Percentiles rank a stretch among this genome's conserved stretches.
phyloP scores from a whole-genome alignment of 2,113 vertebrate species.

The Amblyornis subalaris region DNA sequence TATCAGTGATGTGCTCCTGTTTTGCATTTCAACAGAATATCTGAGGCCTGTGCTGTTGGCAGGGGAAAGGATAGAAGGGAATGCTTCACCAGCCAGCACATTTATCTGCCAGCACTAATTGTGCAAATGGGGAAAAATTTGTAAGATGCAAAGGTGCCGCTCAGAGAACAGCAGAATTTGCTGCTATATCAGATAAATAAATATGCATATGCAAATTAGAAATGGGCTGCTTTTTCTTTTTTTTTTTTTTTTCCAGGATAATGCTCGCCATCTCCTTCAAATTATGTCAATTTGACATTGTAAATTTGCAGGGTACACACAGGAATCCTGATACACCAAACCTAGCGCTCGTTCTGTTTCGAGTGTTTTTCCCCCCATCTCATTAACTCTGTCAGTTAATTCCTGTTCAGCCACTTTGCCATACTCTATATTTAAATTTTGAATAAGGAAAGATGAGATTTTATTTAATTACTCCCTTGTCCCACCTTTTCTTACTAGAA shows the following conservation, averaged over 20 bases:
- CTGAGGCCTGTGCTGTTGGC: background rate
- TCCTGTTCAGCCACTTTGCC: constrained; percentile 11
- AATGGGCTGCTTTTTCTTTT: background rate
- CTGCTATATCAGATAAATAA: constrained; percentile 48
- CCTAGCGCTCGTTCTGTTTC: background rate
- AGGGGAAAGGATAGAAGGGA: background rate
- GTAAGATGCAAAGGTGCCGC: constrained; percentile 24
- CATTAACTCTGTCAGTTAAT: constrained; percentile 50
- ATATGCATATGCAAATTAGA: constrained; percentile 55
- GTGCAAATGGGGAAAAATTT: constrained; percentile 50
- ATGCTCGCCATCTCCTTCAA: background rate
- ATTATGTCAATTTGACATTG: constrained; percentile 40
- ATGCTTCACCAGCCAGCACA: constrained; percentile 4
- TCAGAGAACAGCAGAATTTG: constrained; percentile 35
- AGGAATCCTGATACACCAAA: constrained; percentile 20
- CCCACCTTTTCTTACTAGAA: background rate
- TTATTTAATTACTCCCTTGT: constrained; percentile 36
- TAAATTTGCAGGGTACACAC: constrained; percentile 33
- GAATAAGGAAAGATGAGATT: constrained; percentile 31
- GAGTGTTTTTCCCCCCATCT: background rate
- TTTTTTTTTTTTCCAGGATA: background rate
- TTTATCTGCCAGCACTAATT: constrained; percentile 50
- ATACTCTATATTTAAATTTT: constrained; percentile 37
- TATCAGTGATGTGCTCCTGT: background rate
- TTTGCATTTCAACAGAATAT: background rate